Evolutionary conservation across 2,113 vertebrate genomes (phyloP).

Genomic region (Micromys minutus): DNA sequence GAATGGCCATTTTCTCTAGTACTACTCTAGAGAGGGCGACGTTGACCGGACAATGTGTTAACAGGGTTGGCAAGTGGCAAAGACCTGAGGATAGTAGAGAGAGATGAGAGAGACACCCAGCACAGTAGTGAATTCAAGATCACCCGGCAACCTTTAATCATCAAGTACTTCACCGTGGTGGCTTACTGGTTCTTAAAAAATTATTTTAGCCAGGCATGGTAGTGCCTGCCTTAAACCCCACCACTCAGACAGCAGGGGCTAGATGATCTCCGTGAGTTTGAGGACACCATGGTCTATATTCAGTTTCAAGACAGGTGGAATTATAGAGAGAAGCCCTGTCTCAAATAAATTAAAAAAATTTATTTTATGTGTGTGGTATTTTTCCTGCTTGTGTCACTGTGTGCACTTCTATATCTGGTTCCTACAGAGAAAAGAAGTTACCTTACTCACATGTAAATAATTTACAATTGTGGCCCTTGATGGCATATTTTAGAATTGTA

Average conservation of each 20-base stretch:
- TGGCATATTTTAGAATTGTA: neutral
- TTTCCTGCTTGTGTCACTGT: neutral
- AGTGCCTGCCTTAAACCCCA: neutral
- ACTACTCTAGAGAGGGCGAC: neutral
- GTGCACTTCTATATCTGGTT: neutral
- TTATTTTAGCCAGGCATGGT: neutral
- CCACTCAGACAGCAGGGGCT: too few species aligned
- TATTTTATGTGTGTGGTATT: neutral
- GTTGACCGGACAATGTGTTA: neutral
- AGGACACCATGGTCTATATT: neutral
- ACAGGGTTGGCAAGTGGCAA: neutral
- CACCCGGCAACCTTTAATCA: neutral
- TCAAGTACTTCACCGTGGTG: neutral
- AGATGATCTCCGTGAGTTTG: neutral
- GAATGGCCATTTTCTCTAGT: neutral
- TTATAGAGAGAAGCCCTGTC: neutral
- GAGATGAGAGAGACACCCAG: neutral
- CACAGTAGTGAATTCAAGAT: neutral
- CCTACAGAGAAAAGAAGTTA: slow-evolving; percentile 11
- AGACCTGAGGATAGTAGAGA: neutral
- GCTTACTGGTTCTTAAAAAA: neutral
- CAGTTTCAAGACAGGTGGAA: neutral
- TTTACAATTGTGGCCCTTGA: neutral
- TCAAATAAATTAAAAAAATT: neutral
- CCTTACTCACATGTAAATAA: neutral